A percentile compares a stretch with the other conserved stretches of the same genome.
Conservation (phyloP, 2,888 invertebrate species). For the Chironomus riparius region DNA sequence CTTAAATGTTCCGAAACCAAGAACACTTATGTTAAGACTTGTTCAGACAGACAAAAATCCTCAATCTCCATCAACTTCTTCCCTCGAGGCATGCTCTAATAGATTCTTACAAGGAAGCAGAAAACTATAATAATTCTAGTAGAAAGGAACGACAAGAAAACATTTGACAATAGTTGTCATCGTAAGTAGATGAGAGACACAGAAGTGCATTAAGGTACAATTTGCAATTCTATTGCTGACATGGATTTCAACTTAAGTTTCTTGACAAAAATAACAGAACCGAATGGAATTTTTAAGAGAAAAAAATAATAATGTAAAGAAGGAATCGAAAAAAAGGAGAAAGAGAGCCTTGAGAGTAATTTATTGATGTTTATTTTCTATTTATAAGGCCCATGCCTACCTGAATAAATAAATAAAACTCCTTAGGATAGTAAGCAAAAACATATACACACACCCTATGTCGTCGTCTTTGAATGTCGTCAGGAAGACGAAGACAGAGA, state of each 20-base stretch:
- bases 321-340: not conserved
- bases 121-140: not conserved
- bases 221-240: not conserved
- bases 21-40: too few species aligned
- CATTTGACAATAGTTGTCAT: too few species aligned
- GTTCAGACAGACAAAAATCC: too few species aligned
- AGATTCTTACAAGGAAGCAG: not conserved
- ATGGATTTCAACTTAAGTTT: too few species aligned
- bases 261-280: not conserved
- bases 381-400: conserved; percentile 20
- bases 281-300: not conserved
- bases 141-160: too few species aligned
- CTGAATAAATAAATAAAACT: conserved; percentile 27
- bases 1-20: not conserved
- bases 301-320: not conserved
- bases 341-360: conserved; percentile 3
- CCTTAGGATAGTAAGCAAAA: not conserved
- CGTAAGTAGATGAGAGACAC: too few species aligned
- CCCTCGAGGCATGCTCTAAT: not conserved
- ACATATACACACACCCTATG: conserved; percentile 15
- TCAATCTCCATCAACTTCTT: not conserved
- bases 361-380: conserved; percentile 27
- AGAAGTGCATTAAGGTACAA: conserved; percentile 6
- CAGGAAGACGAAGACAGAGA: conserved; percentile 3
- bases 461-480: not conserved